Percentiles rank a stretch among this genome's conserved stretches.
Evolutionary conservation across 2,888 invertebrate genomes (phyloP).

Genomic region (Drosophila ezoana): DNA sequence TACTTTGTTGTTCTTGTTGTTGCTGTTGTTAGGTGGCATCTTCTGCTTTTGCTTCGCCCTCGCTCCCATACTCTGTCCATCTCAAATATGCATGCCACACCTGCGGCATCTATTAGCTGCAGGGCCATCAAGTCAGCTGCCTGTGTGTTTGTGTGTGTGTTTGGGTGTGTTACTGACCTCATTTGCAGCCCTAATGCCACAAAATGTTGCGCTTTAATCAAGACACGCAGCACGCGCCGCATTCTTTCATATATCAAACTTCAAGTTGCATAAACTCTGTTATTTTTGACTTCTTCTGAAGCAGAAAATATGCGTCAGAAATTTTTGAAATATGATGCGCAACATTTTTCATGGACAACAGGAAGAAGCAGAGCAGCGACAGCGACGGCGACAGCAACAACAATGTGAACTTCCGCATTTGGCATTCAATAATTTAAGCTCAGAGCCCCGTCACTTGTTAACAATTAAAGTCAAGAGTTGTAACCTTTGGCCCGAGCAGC

Average conservation of each 20-base stretch:
- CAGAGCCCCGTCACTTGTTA: conserved; percentile 70
- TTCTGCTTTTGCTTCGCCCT: not conserved
- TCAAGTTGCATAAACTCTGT: no score
- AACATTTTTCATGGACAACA: conserved; percentile 48
- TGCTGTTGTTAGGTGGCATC: conserved; percentile 12
- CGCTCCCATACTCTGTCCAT: conserved; percentile 4
- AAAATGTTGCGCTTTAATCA: conserved; percentile 56
- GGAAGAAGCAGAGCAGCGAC: not conserved
- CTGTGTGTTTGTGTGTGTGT: not conserved
- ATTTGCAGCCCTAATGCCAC: conserved; percentile 48
- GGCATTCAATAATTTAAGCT: conserved; percentile 70
- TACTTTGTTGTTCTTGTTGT: conserved; percentile 8
- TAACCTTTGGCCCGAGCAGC: conserved; percentile 57
- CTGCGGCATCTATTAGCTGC: conserved; percentile 49
- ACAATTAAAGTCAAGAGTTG: conserved; percentile 78
- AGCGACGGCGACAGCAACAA: conserved; percentile 19
- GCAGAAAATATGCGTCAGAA: conserved; percentile 31
- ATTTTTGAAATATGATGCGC: conserved; percentile 59
- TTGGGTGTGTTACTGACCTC: conserved; percentile 57
- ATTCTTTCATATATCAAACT: conserved; percentile 6
- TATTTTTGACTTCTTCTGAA: conserved; percentile 13
- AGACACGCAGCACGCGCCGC: conserved; percentile 6
- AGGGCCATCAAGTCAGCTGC: conserved; percentile 17
- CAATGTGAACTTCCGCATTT: conserved; percentile 40
- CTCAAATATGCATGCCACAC: conserved; percentile 50